phyloP scores from a whole-genome alignment of 2,888 invertebrate species.

The Rhodophaea formosa region DNA sequence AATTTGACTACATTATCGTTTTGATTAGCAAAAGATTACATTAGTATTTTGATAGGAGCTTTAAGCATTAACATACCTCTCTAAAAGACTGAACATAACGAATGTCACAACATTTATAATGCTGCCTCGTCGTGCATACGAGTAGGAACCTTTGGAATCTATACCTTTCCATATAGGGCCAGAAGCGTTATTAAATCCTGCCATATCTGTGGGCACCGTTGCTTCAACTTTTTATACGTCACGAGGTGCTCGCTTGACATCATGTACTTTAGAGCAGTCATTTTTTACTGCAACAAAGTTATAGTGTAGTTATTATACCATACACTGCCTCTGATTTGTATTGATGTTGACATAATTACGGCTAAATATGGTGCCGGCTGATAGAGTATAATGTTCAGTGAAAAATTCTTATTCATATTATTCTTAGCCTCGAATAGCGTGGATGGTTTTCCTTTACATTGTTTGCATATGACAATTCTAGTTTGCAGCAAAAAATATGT shows the following conservation, averaged over 20 bases:
- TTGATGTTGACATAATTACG: conserved; percentile 13
- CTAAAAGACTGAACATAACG: conserved; percentile 3
- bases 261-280: conserved; percentile 16
- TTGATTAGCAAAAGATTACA: background rate
- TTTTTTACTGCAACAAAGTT: conserved; percentile 8
- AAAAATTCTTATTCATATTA: conserved; percentile 10
- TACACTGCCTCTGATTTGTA: conserved; percentile 10
- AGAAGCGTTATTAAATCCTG: conserved; percentile 67
- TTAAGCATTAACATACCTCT: background rate
- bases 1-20: too few species aligned
- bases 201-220: conserved; percentile 69
- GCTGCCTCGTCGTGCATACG: conserved; percentile 32
- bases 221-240: conserved; percentile 54
- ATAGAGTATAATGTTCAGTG: conserved; percentile 12
- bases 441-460: background rate
- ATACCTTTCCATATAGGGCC: conserved; percentile 57
- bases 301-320: conserved; percentile 8
- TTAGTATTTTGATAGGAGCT: background rate
- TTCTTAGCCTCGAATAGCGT: background rate
- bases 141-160: conserved; percentile 37
- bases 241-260: conserved; percentile 29
- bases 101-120: conserved; percentile 19
- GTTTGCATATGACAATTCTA: background rate
- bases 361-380: conserved; percentile 6
- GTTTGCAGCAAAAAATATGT: background rate